Evolutionary conservation across 92 coral and sea anemone genomes (phyloP).

Genomic region (Palythoa heliodiscus): DNA sequence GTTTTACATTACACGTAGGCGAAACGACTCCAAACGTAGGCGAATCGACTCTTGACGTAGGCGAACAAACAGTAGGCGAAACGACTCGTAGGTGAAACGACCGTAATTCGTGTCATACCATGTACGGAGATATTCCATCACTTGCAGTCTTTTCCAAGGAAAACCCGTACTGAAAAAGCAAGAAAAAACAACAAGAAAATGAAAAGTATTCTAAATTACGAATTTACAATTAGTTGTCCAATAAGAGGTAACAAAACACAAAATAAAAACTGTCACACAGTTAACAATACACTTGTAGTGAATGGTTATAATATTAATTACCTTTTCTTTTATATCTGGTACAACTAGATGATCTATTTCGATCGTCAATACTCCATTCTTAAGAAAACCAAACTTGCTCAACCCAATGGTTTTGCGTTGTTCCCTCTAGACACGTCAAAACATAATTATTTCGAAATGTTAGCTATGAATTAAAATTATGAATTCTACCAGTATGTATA

Average conservation of each 20-base stretch:
- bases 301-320: neutral
- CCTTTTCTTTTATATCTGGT: conserved; percentile 24
- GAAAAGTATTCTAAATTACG: too few relatives aligned
- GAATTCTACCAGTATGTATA: neutral
- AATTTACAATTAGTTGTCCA: neutral
- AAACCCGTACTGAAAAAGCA: conserved; percentile 80
- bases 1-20: too few relatives aligned
- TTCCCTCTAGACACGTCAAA: conserved; percentile 63
- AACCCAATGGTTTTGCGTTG: conserved; percentile 77
- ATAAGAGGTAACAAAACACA: neutral
- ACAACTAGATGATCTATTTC: conserved; percentile 60
- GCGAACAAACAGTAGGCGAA: too few relatives aligned
- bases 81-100: too few relatives aligned
- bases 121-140: conserved; percentile 95
- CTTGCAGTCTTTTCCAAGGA: conserved; percentile 93
- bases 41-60: too few relatives aligned
- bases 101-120: conserved; percentile 70
- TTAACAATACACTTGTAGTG: neutral
- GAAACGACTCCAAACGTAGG: too few relatives aligned
- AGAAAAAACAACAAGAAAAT: too few relatives aligned
- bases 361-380: conserved; percentile 71
- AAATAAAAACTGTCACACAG: neutral
- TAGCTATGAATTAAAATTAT: neutral
- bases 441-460: conserved; percentile 14
- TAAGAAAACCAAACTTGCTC: conserved; percentile 86